phyloP scores from a whole-genome alignment of 2,797 vertebrate species.

The Rhabdomys pumilio region DNA sequence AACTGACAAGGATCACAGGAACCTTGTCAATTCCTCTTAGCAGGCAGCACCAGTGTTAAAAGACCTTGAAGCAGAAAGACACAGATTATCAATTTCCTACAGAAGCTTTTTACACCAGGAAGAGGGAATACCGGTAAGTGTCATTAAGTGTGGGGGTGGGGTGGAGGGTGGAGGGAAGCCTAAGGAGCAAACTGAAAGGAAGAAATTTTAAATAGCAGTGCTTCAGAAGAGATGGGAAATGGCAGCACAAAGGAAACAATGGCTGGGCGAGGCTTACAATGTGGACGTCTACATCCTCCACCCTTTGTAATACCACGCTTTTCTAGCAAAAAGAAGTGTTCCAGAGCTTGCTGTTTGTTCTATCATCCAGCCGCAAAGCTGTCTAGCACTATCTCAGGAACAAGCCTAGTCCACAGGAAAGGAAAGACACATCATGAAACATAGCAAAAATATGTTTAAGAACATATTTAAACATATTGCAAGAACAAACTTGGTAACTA shows the following conservation, averaged over 20 bases:
- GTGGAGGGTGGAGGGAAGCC: not conserved
- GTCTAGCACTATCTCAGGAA: slow-evolving; percentile 58
- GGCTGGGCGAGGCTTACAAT: slow-evolving; percentile 28
- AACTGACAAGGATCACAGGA: slow-evolving; percentile 83
- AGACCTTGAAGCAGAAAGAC: slow-evolving; percentile 82
- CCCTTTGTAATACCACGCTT: slow-evolving; percentile 45
- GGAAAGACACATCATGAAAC: slow-evolving; percentile 10
- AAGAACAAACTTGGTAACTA: slow-evolving; percentile 52
- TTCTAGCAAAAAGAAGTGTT: slow-evolving; percentile 49
- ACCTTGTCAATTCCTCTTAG: slow-evolving; percentile 84
- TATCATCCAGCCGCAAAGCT: slow-evolving; percentile 11
- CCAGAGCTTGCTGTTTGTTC: not conserved
- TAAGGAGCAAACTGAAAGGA: slow-evolving; percentile 56
- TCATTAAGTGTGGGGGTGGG: slow-evolving; percentile 30
- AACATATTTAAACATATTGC: slow-evolving; percentile 42
- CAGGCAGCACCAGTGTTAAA: slow-evolving; percentile 80
- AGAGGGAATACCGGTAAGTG: slow-evolving; percentile 51
- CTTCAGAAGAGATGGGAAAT: slow-evolving; percentile 66
- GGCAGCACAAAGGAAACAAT: slow-evolving; percentile 51
- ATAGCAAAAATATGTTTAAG: slow-evolving; percentile 37
- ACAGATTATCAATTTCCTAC: slow-evolving; percentile 85
- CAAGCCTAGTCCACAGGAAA: not conserved
- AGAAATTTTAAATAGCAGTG: slow-evolving; percentile 53
- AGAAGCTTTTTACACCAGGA: slow-evolving; percentile 82
- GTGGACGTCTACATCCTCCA: not conserved